Evolutionary conservation across 1,140 invertebrate genomes (phyloP), one percentile per base, ranked within the genome.

Genomic region (Hypsibius dujardini): DNA sequence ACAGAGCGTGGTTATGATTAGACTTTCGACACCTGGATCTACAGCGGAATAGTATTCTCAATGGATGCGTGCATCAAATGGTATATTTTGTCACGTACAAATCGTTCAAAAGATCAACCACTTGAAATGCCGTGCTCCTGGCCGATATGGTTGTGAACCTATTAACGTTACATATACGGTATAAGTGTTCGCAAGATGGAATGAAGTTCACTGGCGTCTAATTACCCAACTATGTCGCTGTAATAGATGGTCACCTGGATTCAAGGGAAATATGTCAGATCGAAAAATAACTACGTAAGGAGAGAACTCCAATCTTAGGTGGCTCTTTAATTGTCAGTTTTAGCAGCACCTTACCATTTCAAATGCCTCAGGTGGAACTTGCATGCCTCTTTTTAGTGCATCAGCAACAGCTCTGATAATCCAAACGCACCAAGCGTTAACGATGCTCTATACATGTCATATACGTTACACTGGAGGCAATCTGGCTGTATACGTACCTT

Each of bases 51-150:
- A 28, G 28, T 28, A 28, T 28, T 28, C 28, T 28, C 28, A 28
- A 28, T 28, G 28, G 28, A 28, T 28, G 28, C 28, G 28, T 28
- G 28, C 28, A 28, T 28, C 28, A 28, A 28, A 28, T 28, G 28
- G 28, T 28, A 28, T 28, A 28, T 28, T 28, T 56, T 56, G 7
- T 12, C 7, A 56, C 50, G 78, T 89, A 90, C 1, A 89, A 77
- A 76, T 67, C 62, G 40, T 67, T 67, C 62, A 67, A 40, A 3
- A 67, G 40, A 67, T 67, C 62, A 3, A 70, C 62, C 12, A 67
- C 62, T 42, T 67, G 62, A 40, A 67, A 78, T 12, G 62, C 62
- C 42, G 62, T 67, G 42, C 62, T 67, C 42, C 45, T 67, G 3
- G 62, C 62, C 12, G 62, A 67, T 15, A 67, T 67, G 12, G 62